Conservation (phyloP, 37 sponge, comb jelly and placozoan species). For the Aplysina aerophoba region DNA sequence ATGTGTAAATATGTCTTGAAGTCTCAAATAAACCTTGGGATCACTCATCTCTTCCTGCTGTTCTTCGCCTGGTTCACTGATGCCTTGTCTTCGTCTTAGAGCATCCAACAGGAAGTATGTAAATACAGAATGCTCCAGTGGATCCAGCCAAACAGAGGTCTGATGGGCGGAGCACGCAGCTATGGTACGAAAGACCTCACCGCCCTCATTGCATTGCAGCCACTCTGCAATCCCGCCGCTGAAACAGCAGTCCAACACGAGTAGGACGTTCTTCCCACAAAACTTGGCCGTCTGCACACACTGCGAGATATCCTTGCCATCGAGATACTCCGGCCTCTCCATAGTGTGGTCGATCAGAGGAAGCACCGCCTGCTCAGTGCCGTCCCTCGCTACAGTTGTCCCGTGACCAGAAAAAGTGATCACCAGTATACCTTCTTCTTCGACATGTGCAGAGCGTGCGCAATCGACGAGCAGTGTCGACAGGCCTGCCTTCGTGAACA, state of each 20-base stretch:
- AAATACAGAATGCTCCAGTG: background rate
- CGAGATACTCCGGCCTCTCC: background rate
- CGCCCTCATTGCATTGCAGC: background rate
- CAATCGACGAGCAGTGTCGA: constrained; percentile 1
- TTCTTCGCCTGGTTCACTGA: background rate
- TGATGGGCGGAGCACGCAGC: constrained; percentile 16
- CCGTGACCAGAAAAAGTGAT: constrained; percentile 24
- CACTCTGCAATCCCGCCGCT: constrained; percentile 12
- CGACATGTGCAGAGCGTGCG: constrained; percentile 10
- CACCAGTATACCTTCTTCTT: background rate
- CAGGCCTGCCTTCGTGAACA: background rate
- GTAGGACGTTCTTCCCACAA: constrained; percentile 11
- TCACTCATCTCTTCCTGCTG: background rate
- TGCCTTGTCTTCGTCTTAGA: background rate
- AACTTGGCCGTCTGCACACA: background rate
- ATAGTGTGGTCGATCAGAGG: background rate
- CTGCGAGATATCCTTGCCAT: background rate
- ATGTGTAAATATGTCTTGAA: constrained; percentile 8
- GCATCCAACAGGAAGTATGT: constrained; percentile 27
- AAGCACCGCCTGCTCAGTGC: constrained; percentile 4
- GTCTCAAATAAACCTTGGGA: constrained; percentile 24
- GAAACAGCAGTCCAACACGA: constrained; percentile 32
- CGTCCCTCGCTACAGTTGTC: background rate
- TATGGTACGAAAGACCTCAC: background rate
- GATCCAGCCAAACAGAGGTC: constrained; percentile 18